phyloP scores from a whole-genome alignment of 2,888 invertebrate species.

The Leuctra nigra region DNA sequence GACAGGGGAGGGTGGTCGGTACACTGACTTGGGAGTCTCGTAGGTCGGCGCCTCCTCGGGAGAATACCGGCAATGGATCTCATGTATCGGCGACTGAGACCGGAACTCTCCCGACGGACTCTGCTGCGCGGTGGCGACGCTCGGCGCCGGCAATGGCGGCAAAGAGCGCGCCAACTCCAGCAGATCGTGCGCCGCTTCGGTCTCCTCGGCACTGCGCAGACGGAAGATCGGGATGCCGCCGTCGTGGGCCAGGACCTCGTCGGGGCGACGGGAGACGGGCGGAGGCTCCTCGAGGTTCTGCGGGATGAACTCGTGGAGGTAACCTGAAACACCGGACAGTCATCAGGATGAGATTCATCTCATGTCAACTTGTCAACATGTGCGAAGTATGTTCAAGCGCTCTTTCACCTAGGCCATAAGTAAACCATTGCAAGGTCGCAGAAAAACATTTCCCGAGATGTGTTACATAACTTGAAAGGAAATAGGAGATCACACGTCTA shows the following conservation, averaged over 20 bases:
- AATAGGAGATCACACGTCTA: too few relatives aligned
- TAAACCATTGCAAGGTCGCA: too few relatives aligned
- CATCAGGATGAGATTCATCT: too few relatives aligned
- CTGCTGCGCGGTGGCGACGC: constrained; percentile 23
- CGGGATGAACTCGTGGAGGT: constrained; percentile 33
- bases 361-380: too few relatives aligned
- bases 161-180: constrained; percentile 49
- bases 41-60: background rate
- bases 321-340: constrained; percentile 30
- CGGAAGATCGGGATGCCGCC: constrained; percentile 42
- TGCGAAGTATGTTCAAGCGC: too few relatives aligned
- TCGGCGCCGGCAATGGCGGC: constrained; percentile 64
- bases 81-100: constrained; percentile 39
- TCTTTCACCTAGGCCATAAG: too few relatives aligned
- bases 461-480: too few relatives aligned
- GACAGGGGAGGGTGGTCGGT: constrained; percentile 20
- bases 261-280: constrained; percentile 19
- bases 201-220: constrained; percentile 64
- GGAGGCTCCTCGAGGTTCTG: constrained; percentile 26
- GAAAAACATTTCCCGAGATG: too few relatives aligned
- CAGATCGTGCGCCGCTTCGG: constrained; percentile 74
- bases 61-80: constrained; percentile 36
- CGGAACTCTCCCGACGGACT: constrained; percentile 39
- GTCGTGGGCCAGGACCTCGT: constrained; percentile 34
- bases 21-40: constrained; percentile 15